phyloP scores from a whole-genome alignment of 2,113 vertebrate genomes.

The Elgaria multicarinata region DNA sequence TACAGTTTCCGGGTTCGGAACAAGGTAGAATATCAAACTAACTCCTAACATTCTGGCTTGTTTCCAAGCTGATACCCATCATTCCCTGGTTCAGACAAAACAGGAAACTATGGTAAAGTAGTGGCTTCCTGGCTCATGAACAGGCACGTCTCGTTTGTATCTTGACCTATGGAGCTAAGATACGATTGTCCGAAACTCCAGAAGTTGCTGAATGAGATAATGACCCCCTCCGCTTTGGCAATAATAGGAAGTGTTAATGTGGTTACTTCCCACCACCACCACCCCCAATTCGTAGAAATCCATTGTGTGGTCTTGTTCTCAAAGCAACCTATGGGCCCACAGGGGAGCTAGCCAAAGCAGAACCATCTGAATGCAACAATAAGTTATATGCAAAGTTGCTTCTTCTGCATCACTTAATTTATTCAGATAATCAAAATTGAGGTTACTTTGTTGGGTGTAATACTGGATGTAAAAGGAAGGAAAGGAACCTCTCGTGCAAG shows the following conservation, averaged over 20 bases:
- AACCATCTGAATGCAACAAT: fast-evolving
- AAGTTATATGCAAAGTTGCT: background rate
- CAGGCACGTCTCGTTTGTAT: background rate
- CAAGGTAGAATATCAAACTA: background rate
- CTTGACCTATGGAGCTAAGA: background rate
- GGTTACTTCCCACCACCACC: too few relatives aligned
- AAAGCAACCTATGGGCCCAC: background rate
- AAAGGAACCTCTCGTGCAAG: too few relatives aligned
- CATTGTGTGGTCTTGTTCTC: too few relatives aligned
- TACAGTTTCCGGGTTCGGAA: background rate
- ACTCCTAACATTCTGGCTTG: background rate
- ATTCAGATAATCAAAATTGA: background rate
- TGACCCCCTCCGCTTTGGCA: background rate
- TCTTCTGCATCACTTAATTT: too few relatives aligned
- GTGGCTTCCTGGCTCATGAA: background rate
- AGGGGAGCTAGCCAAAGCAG: background rate
- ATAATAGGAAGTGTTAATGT: background rate
- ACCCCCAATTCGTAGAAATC: too few relatives aligned
- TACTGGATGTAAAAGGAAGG: background rate
- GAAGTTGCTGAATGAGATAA: background rate
- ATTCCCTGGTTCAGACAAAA: background rate
- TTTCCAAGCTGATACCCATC: background rate
- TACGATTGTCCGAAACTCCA: background rate
- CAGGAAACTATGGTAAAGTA: background rate
- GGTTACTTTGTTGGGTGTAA: background rate